A percentile compares a stretch with the other conserved stretches of the same genome.
Conservation (phyloP, 2,113 vertebrate species). For the Gavia stellata region DNA sequence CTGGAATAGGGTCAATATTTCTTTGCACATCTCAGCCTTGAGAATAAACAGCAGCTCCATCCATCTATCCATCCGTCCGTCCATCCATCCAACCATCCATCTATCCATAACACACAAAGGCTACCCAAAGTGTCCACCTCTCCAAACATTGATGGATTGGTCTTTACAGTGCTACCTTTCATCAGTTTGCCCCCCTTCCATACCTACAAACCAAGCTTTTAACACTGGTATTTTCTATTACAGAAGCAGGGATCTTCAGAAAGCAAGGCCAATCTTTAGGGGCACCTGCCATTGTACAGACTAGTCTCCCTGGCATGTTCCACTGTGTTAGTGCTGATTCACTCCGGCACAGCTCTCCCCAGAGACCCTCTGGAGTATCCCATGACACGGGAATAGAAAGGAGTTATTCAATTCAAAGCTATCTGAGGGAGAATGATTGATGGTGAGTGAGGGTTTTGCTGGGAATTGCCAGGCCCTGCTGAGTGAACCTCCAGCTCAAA, state of each 20-base stretch:
- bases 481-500: neutral
- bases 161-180: neutral
- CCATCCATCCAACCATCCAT: neutral
- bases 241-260: neutral
- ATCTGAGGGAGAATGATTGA: neutral
- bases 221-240: neutral
- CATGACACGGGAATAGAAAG: neutral
- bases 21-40: neutral
- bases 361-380: neutral
- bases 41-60: neutral
- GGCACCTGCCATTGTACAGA: neutral
- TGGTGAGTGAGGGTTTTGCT: neutral
- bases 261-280: neutral
- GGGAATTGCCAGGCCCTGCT: neutral
- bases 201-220: neutral
- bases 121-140: neutral
- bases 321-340: neutral
- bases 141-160: accelerated
- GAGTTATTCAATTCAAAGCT: neutral
- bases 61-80: neutral
- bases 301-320: neutral
- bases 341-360: neutral
- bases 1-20: neutral
- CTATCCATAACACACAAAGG: neutral
- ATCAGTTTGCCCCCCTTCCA: neutral